Base-by-base conservation (phyloP, 1,140 invertebrate genomes). In the Doryteuthis pealeii region DNA sequence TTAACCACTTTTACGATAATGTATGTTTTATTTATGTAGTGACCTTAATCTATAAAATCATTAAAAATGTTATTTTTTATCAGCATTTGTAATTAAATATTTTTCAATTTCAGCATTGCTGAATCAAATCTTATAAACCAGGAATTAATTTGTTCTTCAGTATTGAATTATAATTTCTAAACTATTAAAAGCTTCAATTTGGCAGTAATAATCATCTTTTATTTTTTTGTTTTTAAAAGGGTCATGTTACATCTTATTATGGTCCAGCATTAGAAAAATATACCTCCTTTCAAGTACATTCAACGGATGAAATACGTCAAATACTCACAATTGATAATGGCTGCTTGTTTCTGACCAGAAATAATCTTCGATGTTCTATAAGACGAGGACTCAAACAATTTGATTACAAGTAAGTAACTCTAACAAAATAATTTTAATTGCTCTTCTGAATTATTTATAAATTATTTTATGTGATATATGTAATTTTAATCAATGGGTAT, bases 241-340 rank as follows among this genome's bases (percentile, higher is more conserved):
- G 96, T 76, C 95, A 97, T 89, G 93, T 98, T 73, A 96, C 96
- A 28, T 97, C 95, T 6, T 99, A 98, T 87, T 97, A 95, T 89
- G 93, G 95, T 2, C 90, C 92, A 45, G 90, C 91, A 45, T 90
- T 97, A 89, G 94, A 96, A 87, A 98, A 97, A 84, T 97, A 98
- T 83, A 97, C 96, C 33, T 90, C 90, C 15, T 91, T 90, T 80
- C 89, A 95, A 92, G 92, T 97, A 22, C 94, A 97, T 86, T 90
- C 92, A 49, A 91, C 90, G 18, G 93, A 97, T 83, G 95, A 97
- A 84, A 91, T 98, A 28, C 90, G 96, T 70, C 94, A 96, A 81
- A 92, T 97, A 77, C 87, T 93, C 74, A 92, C 94, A 1, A 87
- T 94, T 26, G 93, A 96, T 80, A 90, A 92, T 72, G 94, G 95